Evolutionary conservation across 92 coral and sea anemone genomes (phyloP).

Genomic region (Bergia puertoricense): DNA sequence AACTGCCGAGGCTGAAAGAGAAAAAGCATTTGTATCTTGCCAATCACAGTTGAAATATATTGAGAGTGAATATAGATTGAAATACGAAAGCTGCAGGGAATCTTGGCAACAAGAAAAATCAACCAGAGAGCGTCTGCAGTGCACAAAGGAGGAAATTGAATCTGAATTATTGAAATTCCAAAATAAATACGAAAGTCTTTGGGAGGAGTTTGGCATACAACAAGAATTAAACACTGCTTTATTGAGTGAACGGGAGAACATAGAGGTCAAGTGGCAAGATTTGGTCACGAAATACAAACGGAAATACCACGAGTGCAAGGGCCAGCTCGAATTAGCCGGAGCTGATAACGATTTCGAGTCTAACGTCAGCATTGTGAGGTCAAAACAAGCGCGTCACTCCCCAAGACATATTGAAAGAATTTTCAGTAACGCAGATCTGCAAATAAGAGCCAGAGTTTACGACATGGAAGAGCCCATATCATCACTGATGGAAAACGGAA

Average conservation of each 20-base stretch:
- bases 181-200: conserved; percentile 31
- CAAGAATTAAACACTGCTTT: conserved; percentile 36
- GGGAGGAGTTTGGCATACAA: conserved; percentile 40
- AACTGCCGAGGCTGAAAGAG: conserved; percentile 27
- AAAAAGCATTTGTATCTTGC: conserved; percentile 39
- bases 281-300: conserved; percentile 36
- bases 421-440: conserved; percentile 1
- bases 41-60: conserved; percentile 53
- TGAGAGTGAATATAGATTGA: conserved; percentile 46
- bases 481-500: conserved; percentile 16
- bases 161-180: conserved; percentile 51
- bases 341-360: conserved; percentile 12
- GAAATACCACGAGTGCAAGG: conserved; percentile 48
- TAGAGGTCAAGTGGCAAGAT: conserved; percentile 45
- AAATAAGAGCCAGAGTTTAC: background rate
- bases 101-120: conserved; percentile 50
- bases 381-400: background rate
- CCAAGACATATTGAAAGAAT: background rate
- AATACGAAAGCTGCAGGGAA: conserved; percentile 50
- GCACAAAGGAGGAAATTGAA: conserved; percentile 35
- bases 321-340: background rate
- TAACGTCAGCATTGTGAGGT: background rate
- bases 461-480: conserved; percentile 23
- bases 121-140: conserved; percentile 37
- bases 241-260: conserved; percentile 36